Conservation (phyloP, 2,113 vertebrate species). For the Lagopus leucura region DNA sequence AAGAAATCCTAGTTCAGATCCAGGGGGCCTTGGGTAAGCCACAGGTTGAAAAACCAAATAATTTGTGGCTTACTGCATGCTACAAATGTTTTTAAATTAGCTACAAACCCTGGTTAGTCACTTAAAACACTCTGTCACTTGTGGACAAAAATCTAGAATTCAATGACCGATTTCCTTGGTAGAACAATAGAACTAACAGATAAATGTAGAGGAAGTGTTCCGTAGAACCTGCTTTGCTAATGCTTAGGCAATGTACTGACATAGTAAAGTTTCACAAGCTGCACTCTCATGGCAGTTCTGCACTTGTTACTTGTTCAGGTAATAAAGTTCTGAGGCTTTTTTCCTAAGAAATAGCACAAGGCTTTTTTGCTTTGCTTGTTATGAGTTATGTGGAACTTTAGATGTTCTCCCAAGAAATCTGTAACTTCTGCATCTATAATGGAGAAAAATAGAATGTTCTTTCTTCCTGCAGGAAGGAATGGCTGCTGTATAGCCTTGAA, state of each 20-base stretch:
- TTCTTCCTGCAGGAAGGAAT: background rate
- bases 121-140: background rate
- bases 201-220: background rate
- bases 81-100: background rate
- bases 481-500: fast-evolving
- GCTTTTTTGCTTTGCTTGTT: background rate
- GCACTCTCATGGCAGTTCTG: background rate
- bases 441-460: background rate
- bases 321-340: background rate
- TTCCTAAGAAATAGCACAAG: background rate
- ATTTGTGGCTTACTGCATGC: background rate
- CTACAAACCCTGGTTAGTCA: background rate
- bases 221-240: background rate
- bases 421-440: background rate
- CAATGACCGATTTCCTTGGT: background rate
- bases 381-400: background rate
- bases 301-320: background rate
- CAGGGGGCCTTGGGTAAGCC: background rate
- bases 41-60: background rate
- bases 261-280: background rate
- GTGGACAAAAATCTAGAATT: background rate
- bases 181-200: background rate
- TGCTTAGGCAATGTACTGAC: background rate
- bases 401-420: background rate
- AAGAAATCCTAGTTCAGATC: background rate